Evolutionary conservation across 2,113 vertebrate species (phyloP).

Genomic region (Lepus europaeus): DNA sequence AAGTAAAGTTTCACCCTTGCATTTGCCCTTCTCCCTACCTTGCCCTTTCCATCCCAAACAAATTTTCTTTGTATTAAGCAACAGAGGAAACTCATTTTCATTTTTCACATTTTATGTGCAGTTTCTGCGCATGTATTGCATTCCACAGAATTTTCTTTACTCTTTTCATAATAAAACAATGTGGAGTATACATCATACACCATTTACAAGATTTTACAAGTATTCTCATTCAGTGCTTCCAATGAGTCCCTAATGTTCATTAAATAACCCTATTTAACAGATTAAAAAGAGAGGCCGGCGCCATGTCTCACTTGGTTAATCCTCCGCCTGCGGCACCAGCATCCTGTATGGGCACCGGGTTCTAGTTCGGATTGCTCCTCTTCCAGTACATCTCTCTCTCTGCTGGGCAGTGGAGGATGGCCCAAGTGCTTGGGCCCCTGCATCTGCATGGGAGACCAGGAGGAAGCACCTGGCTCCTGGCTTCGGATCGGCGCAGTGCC

Average conservation of each 20-base stretch:
- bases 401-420: no score
- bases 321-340: no score
- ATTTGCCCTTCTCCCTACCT: neutral
- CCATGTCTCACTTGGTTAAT: no score
- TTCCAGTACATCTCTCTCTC: no score
- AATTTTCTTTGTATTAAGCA: neutral
- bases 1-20: neutral
- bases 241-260: neutral
- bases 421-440: no score
- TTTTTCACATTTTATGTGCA: neutral
- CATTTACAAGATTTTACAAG: neutral
- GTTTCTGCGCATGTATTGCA: neutral
- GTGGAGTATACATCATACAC: neutral
- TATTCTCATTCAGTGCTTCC: neutral
- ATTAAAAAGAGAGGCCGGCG: neutral
- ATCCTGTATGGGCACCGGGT: no score
- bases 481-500: no score
- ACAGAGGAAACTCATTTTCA: neutral
- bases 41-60: neutral
- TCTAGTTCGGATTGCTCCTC: no score
- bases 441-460: no score
- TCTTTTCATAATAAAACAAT: neutral
- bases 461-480: no score
- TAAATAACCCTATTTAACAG: neutral
- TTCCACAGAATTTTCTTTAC: neutral